These are phyloP conservation scores for Eristalinus sepulchralis DNA, from an alignment of 2,888 invertebrate genomes.

Conservation along the genomic window DNA sequence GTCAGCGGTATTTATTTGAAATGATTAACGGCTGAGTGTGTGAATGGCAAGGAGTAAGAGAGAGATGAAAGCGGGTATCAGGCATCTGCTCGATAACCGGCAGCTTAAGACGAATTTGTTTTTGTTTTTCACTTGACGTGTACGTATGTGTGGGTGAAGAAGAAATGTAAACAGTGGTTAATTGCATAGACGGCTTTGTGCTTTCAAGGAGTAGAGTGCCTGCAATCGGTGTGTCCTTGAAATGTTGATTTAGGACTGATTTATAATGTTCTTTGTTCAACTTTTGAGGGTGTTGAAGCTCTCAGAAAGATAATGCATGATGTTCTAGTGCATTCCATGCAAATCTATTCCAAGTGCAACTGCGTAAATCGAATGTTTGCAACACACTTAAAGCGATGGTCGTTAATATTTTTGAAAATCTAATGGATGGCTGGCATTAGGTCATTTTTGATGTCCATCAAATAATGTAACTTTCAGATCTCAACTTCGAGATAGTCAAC, in stretches of 20 bases:
- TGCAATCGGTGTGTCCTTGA: neutral
- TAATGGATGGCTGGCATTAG: neutral
- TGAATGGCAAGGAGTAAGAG: neutral
- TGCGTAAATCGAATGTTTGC: neutral
- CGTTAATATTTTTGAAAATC: neutral
- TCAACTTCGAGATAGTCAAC: too few species aligned
- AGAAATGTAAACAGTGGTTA: conserved; percentile 23
- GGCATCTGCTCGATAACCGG: conserved; percentile 12
- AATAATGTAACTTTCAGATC: too few species aligned
- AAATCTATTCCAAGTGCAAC: neutral
- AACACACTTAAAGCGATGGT: neutral
- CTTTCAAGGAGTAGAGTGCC: neutral
- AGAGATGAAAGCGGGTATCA: neutral
- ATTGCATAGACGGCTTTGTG: conserved; percentile 3
- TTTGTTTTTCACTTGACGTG: neutral
- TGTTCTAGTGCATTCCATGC: neutral
- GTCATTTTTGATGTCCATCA: too few species aligned
- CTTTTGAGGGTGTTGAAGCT: neutral
- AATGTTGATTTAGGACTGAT: neutral
- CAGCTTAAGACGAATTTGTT: neutral
- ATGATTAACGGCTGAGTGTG: conserved; percentile 23
- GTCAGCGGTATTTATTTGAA: conserved; percentile 45
- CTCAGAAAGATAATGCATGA: neutral
- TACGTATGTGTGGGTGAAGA: neutral
- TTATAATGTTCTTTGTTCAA: neutral